phyloP scores from a whole-genome alignment of 2,797 vertebrate genomes.

The Lutjanus campechanus region DNA sequence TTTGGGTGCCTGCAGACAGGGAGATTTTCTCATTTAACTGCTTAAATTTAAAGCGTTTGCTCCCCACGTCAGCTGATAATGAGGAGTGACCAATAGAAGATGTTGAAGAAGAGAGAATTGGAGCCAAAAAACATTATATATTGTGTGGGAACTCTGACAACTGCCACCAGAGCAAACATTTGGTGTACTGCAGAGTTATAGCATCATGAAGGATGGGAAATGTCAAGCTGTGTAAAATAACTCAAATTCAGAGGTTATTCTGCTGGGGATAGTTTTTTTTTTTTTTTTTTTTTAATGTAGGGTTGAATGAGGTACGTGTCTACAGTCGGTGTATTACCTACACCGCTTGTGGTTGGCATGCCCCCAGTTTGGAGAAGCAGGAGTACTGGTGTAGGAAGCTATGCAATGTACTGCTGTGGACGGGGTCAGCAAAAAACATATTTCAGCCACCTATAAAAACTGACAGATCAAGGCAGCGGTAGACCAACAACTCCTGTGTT shows the following conservation, averaged over 20 bases:
- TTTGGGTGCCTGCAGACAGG: background rate
- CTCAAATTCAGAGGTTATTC: background rate
- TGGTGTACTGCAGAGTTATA: background rate
- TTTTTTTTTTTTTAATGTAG: no score
- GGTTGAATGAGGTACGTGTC: no score
- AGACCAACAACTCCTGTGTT: no score
- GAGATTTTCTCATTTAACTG: background rate
- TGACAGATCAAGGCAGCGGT: no score
- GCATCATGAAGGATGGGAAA: slow-evolving; percentile 6
- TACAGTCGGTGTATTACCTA: no score
- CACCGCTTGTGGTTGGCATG: no score
- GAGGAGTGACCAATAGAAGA: slow-evolving; percentile 11
- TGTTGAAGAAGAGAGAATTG: background rate
- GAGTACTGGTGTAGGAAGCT: no score
- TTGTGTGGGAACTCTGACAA: slow-evolving; percentile 26
- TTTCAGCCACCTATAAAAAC: no score
- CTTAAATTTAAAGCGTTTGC: slow-evolving; percentile 20
- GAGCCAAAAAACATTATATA: background rate
- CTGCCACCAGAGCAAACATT: slow-evolving; percentile 1
- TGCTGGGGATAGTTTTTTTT: background rate
- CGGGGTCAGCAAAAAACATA: no score
- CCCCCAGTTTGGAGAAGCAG: no score
- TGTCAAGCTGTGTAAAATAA: slow-evolving; percentile 23
- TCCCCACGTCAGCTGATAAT: background rate
- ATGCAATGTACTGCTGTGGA: no score